A percentile compares a stretch with the other conserved stretches of the same genome.
Conservation (phyloP, 2,797 vertebrate species). For the Rhinichthys osculus region DNA sequence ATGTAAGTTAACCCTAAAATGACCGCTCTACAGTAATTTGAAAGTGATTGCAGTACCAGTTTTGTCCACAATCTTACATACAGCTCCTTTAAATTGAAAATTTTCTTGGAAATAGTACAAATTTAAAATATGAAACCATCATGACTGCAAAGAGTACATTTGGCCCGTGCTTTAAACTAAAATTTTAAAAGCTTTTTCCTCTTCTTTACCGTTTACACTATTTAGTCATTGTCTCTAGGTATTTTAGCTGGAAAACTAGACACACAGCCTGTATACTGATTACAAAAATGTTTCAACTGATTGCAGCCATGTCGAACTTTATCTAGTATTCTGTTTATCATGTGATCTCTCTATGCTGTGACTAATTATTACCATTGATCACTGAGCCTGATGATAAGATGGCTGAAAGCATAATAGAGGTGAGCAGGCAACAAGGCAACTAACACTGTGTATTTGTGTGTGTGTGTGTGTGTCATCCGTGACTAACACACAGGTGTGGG, state of each 20-base stretch:
- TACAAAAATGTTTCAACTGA: not conserved
- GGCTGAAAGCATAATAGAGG: conserved; percentile 27
- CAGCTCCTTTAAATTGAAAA: not conserved
- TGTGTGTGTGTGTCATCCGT: conserved; percentile 37
- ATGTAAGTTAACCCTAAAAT: no score
- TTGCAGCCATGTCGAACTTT: not conserved
- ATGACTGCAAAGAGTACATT: conserved; percentile 9
- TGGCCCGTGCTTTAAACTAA: not conserved
- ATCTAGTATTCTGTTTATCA: conserved; percentile 9
- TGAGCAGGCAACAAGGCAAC: conserved; percentile 37
- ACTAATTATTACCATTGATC: conserved; percentile 43
- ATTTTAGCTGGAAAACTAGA: not conserved
- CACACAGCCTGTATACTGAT: not conserved
- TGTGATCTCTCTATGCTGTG: conserved; percentile 17
- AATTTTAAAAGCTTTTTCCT: not conserved
- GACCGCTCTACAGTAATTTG: no score
- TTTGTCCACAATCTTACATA: no score
- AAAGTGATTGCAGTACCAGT: no score
- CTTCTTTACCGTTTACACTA: not conserved
- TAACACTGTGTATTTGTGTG: not conserved
- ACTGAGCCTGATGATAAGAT: conserved; percentile 19
- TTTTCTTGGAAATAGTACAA: not conserved
- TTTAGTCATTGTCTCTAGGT: not conserved
- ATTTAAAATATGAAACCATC: not conserved
- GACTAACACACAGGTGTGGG: conserved; percentile 53